phyloP scores from a whole-genome alignment of 2,113 vertebrate genomes.

The Rousettus leschenaultii region DNA sequence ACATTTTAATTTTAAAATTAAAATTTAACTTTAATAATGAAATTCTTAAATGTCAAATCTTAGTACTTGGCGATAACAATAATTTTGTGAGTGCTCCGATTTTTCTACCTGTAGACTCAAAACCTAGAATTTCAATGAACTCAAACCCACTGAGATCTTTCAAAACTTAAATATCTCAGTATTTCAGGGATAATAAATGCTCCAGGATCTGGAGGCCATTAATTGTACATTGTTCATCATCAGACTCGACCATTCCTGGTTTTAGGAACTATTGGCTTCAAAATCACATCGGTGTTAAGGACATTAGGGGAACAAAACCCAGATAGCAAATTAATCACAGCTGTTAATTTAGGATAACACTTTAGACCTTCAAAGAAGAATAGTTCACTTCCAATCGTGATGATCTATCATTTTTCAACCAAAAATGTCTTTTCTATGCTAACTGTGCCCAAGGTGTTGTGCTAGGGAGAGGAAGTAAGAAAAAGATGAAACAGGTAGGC shows the following conservation, averaged over 20 bases:
- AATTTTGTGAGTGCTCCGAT: not conserved
- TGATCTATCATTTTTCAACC: not conserved
- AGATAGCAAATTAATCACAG: not conserved
- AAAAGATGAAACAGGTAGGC: not conserved
- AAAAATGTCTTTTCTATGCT: not conserved
- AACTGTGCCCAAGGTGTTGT: not conserved
- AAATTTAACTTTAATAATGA: slow-evolving; percentile 5
- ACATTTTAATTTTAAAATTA: not conserved
- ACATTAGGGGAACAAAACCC: not conserved
- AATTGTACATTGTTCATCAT: not conserved
- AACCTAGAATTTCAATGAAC: not conserved
- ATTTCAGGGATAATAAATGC: not conserved
- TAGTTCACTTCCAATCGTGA: not conserved
- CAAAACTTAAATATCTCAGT: not conserved
- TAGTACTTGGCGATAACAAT: not conserved
- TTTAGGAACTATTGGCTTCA: not conserved
- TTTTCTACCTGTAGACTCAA: not conserved
- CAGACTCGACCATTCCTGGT: not conserved
- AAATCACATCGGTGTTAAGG: not conserved
- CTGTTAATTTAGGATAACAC: not conserved
- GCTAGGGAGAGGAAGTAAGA: not conserved
- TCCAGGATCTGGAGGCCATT: not conserved
- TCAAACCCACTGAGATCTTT: not conserved
- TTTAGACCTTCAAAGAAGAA: not conserved
- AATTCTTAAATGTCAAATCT: not conserved